These are phyloP conservation scores for Linhomoeus sp. DNA, from an alignment of 2,888 invertebrate species.

Conservation along the genomic window DNA sequence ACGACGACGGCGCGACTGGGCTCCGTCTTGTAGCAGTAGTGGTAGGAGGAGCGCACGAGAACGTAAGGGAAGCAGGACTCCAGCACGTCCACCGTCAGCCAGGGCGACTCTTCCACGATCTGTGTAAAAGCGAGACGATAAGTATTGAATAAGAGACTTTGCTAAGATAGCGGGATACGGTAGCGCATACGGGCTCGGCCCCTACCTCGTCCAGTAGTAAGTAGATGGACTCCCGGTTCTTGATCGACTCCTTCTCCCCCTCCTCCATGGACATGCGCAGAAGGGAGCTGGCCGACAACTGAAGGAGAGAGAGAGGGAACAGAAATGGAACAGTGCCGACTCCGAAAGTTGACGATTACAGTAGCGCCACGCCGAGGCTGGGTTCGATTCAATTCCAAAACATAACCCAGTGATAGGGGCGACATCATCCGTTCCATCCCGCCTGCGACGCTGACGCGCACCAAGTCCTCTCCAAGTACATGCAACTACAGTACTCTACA, in stretches of 20 bases:
- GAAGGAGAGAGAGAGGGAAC: too few species aligned
- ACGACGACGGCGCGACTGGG: too few species aligned
- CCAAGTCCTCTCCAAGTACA: too few species aligned
- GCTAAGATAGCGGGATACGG: constrained; percentile 2
- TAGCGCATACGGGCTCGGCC: constrained; percentile 1
- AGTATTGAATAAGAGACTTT: not conserved
- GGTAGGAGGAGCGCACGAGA: constrained; percentile 87
- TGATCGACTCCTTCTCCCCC: constrained; percentile 75
- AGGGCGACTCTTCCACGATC: constrained; percentile 93
- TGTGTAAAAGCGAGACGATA: constrained; percentile 29
- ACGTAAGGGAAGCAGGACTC: constrained; percentile 99
- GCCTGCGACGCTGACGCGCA: too few species aligned
- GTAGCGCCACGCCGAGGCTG: too few species aligned
- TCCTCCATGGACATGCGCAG: constrained; percentile 78
- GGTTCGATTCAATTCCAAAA: too few species aligned
- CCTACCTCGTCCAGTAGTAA: constrained; percentile 59
- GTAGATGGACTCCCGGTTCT: constrained; percentile 87
- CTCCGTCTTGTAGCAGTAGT: constrained; percentile 35
- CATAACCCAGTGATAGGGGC: too few species aligned
- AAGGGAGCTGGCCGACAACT: constrained; percentile 80
- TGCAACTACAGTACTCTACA: too few species aligned
- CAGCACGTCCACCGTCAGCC: constrained; percentile 89
- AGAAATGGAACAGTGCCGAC: too few species aligned
- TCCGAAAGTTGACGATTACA: too few species aligned
- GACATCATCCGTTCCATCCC: too few species aligned